These are phyloP conservation scores for Cydia pomonella DNA, from an alignment of 1,140 invertebrate genomes.

Conservation along the genomic window DNA sequence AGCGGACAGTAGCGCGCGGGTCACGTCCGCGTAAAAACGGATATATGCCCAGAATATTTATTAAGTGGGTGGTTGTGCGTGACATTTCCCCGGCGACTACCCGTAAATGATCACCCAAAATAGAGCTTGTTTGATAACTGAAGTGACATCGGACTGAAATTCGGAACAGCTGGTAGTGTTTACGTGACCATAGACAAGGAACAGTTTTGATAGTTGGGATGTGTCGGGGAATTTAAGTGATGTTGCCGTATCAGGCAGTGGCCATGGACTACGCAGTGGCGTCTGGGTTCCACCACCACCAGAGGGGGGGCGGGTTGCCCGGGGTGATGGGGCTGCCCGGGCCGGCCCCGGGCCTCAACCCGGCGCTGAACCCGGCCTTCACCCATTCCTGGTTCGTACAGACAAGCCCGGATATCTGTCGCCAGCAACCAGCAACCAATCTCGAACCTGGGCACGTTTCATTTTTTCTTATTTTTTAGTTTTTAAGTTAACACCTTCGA, in stretches of 20 bases:
- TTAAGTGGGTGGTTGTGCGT: constrained; percentile 80
- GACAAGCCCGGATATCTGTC: constrained; percentile 91
- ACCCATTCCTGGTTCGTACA: constrained; percentile 95
- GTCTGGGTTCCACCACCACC: constrained; percentile 87
- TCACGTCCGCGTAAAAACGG: constrained; percentile 80
- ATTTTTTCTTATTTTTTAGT: constrained; percentile 82
- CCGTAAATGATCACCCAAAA: constrained; percentile 72
- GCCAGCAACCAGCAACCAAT: constrained; percentile 87
- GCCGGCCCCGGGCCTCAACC: constrained; percentile 73
- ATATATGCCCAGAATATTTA: constrained; percentile 81
- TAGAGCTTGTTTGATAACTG: constrained; percentile 72
- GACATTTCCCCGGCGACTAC: constrained; percentile 76
- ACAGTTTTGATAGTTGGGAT: constrained; percentile 44
- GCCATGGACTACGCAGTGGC: constrained; percentile 93
- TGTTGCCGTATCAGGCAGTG: constrained; percentile 93
- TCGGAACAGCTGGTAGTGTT: constrained; percentile 32
- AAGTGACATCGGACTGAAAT: constrained; percentile 55
- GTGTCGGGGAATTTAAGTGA: constrained; percentile 64
- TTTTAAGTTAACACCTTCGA: constrained; percentile 59
- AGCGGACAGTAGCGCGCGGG: constrained; percentile 74
- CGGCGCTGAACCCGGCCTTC: constrained; percentile 84
- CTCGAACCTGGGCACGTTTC: constrained; percentile 94
- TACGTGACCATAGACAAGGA: constrained; percentile 47
- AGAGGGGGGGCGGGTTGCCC: constrained; percentile 85
- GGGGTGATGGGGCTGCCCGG: constrained; percentile 83